phyloP scores from a whole-genome alignment of 2,113 vertebrate species.

The Gavia stellata region DNA sequence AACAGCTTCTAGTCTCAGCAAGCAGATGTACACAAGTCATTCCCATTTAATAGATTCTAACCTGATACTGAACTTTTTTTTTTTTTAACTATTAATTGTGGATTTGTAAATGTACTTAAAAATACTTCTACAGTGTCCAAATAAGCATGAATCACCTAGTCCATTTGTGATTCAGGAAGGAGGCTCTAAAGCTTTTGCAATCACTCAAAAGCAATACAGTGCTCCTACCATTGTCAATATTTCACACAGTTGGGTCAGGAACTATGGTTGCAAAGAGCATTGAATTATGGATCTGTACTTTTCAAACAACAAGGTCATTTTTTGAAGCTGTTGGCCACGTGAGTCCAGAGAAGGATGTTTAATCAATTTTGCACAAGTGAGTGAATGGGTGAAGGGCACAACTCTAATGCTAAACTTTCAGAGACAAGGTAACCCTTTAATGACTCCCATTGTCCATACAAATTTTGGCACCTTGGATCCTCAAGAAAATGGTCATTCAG shows the following conservation, averaged over 20 bases:
- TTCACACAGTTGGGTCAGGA: neutral
- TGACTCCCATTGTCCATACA: neutral
- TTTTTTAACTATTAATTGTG: neutral
- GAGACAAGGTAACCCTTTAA: neutral
- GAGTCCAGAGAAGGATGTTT: neutral
- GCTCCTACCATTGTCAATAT: neutral
- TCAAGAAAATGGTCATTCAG: neutral
- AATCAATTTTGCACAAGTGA: neutral
- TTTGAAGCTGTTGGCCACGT: neutral
- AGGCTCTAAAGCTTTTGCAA: neutral
- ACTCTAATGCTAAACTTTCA: neutral
- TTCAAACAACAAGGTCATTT: neutral
- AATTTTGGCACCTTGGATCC: neutral
- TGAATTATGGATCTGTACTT: constrained; percentile 14
- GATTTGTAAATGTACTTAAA: neutral
- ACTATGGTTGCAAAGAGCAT: neutral
- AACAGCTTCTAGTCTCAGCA: neutral
- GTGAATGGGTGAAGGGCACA: neutral
- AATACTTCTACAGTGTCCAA: neutral
- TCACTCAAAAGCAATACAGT: neutral
- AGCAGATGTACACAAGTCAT: neutral
- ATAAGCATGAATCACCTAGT: neutral
- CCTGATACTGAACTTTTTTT: neutral
- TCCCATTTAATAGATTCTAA: neutral
- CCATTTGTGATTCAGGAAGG: neutral